Conservation (phyloP, 2,888 invertebrate genomes). For the Trissonchulus sp. region DNA sequence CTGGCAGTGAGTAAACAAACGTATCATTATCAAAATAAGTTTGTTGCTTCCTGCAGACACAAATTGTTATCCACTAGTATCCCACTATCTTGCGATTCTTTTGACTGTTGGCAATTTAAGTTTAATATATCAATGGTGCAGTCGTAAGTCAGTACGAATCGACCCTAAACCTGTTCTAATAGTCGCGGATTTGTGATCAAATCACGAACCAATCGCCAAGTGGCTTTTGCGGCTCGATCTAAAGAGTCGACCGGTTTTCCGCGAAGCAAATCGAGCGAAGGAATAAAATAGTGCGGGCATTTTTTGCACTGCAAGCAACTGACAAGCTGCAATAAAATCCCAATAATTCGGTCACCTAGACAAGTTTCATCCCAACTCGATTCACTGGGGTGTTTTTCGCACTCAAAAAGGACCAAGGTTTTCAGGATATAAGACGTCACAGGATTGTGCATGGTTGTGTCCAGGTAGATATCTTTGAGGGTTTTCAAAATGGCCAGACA, state of each 20-base stretch:
- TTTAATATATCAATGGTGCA: too few species aligned
- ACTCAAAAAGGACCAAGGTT: constrained; percentile 82
- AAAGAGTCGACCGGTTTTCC: constrained; percentile 80
- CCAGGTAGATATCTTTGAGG: constrained; percentile 73
- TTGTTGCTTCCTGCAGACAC: too few species aligned
- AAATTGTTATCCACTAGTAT: too few species aligned
- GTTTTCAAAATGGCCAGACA: constrained; percentile 82
- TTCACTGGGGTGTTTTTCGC: constrained; percentile 89
- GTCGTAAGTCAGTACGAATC: too few species aligned
- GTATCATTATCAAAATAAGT: too few species aligned
- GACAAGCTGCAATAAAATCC: constrained; percentile 85
- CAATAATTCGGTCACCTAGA: constrained; percentile 65
- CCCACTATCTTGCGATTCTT: too few species aligned
- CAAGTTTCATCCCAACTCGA: constrained; percentile 87
- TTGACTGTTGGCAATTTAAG: too few species aligned
- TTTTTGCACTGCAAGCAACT: constrained; percentile 90
- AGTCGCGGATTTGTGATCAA: constrained; percentile 83
- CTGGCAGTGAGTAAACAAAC: too few species aligned
- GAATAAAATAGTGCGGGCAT: constrained; percentile 90
- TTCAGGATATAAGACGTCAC: constrained; percentile 75
- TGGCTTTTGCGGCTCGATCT: constrained; percentile 86
- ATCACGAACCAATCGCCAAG: constrained; percentile 82
- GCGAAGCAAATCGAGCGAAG: constrained; percentile 83
- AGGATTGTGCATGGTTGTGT: constrained; percentile 68
- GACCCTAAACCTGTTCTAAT: constrained; percentile 62